Percentiles rank a stretch among this genome's conserved stretches.
These are phyloP conservation scores for Creontiades dilutus DNA, from an alignment of 2,888 invertebrate genomes.

Conservation along the genomic window DNA sequence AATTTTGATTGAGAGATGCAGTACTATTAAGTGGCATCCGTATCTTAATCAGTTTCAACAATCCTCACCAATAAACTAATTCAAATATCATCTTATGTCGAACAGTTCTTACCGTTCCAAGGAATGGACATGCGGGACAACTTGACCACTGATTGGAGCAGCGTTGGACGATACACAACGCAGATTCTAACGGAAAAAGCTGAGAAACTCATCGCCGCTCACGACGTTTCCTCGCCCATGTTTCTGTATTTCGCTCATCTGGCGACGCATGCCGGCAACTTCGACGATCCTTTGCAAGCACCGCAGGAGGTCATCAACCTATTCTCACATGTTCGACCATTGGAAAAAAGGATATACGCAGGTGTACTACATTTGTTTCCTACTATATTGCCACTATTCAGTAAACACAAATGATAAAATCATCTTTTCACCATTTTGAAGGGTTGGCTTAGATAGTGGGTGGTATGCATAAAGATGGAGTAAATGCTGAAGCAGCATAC, in stretches of 20 bases:
- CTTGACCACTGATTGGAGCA: slow-evolving; percentile 80
- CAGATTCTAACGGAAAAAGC: slow-evolving; percentile 84
- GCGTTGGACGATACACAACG: slow-evolving; percentile 83
- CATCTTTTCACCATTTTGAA: no score
- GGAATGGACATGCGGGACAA: slow-evolving; percentile 84
- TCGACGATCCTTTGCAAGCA: slow-evolving; percentile 89
- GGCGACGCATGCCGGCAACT: slow-evolving; percentile 93
- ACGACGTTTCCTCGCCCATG: slow-evolving; percentile 81
- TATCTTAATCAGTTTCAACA: no score
- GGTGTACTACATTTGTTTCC: slow-evolving; percentile 80
- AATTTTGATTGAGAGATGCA: no score
- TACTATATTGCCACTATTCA: neutral
- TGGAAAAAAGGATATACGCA: slow-evolving; percentile 87
- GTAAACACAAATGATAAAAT: no score
- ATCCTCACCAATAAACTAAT: no score
- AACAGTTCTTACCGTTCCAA: slow-evolving; percentile 78
- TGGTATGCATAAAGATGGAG: no score
- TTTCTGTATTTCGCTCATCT: slow-evolving; percentile 93
- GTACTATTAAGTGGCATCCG: no score
- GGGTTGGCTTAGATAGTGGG: no score
- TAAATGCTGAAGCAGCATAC: no score
- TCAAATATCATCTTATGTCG: no score
- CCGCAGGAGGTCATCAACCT: slow-evolving; percentile 85
- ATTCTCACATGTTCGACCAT: slow-evolving; percentile 85
- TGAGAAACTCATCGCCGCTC: slow-evolving; percentile 81